Evolutionary conservation across 2,888 invertebrate species (phyloP).

Genomic region (Cephus pulcher): DNA sequence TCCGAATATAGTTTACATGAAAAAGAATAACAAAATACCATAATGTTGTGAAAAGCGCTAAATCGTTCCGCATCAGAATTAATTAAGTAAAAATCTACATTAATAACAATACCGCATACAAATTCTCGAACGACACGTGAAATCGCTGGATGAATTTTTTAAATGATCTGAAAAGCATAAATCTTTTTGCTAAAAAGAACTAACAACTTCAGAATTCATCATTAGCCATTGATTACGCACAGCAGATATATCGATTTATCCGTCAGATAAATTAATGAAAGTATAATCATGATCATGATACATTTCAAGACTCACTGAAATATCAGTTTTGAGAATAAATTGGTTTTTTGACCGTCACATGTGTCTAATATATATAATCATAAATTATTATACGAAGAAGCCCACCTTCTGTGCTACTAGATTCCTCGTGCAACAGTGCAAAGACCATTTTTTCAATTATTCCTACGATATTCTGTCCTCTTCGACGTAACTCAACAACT

Average conservation of each 20-base stretch:
- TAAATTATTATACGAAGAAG: not conserved
- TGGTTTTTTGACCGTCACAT: not conserved
- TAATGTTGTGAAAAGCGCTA: not conserved
- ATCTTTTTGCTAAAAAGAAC: not conserved
- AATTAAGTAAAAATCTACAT: not conserved
- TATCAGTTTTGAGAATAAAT: not conserved
- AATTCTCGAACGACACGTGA: not conserved
- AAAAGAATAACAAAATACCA: not conserved
- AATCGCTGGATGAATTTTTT: not conserved
- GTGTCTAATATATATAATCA: not conserved
- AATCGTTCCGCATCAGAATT: not conserved
- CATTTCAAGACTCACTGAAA: not conserved
- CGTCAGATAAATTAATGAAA: not conserved
- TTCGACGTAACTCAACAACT: not conserved
- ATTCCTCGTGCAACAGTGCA: not conserved
- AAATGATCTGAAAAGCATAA: not conserved
- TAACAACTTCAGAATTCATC: not conserved
- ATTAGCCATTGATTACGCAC: not conserved
- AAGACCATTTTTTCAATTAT: not conserved
- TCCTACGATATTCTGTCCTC: not conserved
- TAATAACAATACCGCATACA: not conserved
- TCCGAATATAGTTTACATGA: not conserved
- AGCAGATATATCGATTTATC: not conserved
- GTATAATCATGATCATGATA: not conserved
- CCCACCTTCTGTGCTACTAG: not conserved